Conservation (phyloP, 2,797 vertebrate species). For the Hyperoplus immaculatus region DNA sequence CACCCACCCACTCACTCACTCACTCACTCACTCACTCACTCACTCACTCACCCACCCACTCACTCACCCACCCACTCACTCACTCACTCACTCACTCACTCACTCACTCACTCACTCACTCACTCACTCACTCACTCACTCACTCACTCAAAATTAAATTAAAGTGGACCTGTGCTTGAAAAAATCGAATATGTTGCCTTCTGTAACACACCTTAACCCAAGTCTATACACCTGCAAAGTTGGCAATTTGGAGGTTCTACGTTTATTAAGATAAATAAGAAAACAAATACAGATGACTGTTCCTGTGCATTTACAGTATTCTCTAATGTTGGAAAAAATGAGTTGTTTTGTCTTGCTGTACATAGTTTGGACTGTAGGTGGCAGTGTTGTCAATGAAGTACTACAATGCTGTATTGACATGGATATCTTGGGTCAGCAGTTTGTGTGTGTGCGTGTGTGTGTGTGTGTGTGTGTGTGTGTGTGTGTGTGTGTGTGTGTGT, state of each 20-base stretch:
- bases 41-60: too few relatives aligned
- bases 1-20: too few relatives aligned
- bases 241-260: not conserved
- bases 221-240: not conserved
- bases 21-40: too few relatives aligned
- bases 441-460: not conserved
- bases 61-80: too few relatives aligned
- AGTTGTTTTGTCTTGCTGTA: not conserved
- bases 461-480: constrained; percentile 5
- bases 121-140: too few relatives aligned
- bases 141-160: too few relatives aligned
- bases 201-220: not conserved
- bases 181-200: too few relatives aligned
- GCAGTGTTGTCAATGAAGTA: constrained; percentile 33
- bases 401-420: not conserved
- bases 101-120: too few relatives aligned
- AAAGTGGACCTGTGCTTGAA: too few relatives aligned
- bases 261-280: not conserved
- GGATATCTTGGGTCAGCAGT: constrained; percentile 12
- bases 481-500: constrained; percentile 2
- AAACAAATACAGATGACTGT: not conserved
- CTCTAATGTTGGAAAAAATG: not conserved
- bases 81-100: too few relatives aligned
- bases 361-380: constrained; percentile 41
- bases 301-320: not conserved